Percentiles rank a stretch among this genome's conserved stretches.
Conservation (phyloP, 2,113 vertebrate species). For the Prunella fulvescens region DNA sequence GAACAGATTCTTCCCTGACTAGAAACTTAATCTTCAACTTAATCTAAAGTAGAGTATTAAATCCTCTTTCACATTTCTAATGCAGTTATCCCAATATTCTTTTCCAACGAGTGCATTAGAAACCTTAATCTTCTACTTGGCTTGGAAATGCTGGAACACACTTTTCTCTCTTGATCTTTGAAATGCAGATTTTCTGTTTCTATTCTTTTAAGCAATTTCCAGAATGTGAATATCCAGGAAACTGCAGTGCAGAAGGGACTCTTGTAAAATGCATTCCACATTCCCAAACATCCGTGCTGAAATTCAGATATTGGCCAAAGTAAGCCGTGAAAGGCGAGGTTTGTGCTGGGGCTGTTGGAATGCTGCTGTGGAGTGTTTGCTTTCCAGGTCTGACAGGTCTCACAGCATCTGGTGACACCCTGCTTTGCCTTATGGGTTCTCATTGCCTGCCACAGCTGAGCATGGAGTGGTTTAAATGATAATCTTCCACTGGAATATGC, state of each 20-base stretch:
- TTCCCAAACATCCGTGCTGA: neutral
- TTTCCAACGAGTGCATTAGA: constrained; percentile 17
- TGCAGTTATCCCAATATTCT: constrained; percentile 14
- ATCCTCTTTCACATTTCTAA: constrained; percentile 19
- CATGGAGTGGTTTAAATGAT: neutral
- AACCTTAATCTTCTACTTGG: constrained; percentile 16
- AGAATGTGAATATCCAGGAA: constrained; percentile 23
- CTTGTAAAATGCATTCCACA: neutral
- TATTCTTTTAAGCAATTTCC: constrained; percentile 18
- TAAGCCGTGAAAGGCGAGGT: neutral
- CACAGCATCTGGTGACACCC: neutral
- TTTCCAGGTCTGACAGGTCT: neutral
- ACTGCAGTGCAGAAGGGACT: neutral
- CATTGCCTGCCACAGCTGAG: neutral
- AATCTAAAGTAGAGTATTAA: constrained; percentile 23
- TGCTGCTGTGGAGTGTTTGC: neutral
- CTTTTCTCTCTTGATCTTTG: neutral
- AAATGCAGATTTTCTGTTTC: neutral
- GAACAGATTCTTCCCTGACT: neutral
- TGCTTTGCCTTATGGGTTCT: neutral
- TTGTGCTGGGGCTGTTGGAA: neutral
- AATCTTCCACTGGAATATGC: neutral
- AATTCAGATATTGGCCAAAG: neutral
- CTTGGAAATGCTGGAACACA: neutral
- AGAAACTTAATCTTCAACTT: constrained; percentile 18